Percentiles rank a stretch among this genome's conserved stretches.
phyloP scores from a whole-genome alignment of 2,797 vertebrate species.

The Pseudotriccus pelzelni region DNA sequence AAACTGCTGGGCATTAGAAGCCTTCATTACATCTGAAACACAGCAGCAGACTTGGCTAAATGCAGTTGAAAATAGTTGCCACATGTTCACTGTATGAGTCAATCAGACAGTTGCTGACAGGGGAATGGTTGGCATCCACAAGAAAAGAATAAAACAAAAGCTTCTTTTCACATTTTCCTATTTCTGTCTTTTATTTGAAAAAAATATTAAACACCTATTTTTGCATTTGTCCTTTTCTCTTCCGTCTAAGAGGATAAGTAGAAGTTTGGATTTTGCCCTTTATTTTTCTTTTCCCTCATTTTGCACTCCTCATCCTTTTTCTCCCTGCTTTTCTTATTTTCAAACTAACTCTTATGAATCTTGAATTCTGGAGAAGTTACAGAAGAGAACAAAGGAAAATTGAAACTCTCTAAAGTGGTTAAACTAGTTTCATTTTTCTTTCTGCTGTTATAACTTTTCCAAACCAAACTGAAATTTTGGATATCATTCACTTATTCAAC shows the following conservation, averaged over 20 bases:
- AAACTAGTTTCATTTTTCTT: constrained; percentile 47
- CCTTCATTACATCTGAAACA: neutral
- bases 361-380: constrained; percentile 30
- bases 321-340: neutral
- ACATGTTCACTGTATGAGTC: constrained; percentile 41
- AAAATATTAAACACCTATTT: neutral
- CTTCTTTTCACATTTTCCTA: neutral
- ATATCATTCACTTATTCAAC: constrained; percentile 12
- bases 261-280: neutral
- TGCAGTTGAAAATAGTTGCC: constrained; percentile 49
- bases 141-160: neutral
- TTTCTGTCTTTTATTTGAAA: neutral
- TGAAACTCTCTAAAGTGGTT: constrained; percentile 45
- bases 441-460: constrained; percentile 5
- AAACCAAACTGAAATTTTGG: constrained; percentile 55
- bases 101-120: constrained; percentile 38
- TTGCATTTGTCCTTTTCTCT: neutral
- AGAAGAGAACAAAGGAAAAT: constrained; percentile 30
- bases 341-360: neutral
- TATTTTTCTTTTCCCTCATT: neutral
- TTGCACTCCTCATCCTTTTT: neutral
- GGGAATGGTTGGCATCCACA: neutral
- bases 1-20: neutral
- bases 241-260: neutral
- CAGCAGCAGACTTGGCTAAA: constrained; percentile 28